Evolutionary conservation across 2,888 invertebrate species (phyloP).

Genomic region (Ptychoptera contaminata): DNA sequence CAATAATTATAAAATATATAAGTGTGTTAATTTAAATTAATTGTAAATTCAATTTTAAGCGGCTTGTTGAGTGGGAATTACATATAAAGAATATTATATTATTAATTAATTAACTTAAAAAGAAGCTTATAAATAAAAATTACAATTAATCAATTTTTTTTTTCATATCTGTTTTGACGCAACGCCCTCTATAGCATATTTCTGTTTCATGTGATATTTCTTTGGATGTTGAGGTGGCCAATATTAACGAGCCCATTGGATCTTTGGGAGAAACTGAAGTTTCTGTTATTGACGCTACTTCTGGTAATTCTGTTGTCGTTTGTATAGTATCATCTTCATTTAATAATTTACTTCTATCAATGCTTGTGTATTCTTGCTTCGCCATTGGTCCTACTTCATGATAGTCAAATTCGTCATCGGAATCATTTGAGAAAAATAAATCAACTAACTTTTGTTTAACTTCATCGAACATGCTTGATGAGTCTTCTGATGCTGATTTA

Average conservation of each 20-base stretch:
- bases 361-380: slow-evolving; percentile 26
- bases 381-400: background rate
- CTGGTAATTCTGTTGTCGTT: slow-evolving; percentile 13
- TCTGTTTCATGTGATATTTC: slow-evolving; percentile 75
- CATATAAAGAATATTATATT: slow-evolving; percentile 15
- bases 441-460: slow-evolving; percentile 27
- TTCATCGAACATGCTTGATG: slow-evolving; percentile 27
- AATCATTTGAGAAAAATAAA: slow-evolving; percentile 19
- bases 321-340: slow-evolving; percentile 3
- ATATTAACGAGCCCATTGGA: slow-evolving; percentile 29
- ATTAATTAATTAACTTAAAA: no score
- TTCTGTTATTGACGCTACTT: slow-evolving; percentile 12
- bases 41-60: no score
- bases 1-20: no score
- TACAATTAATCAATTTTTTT: slow-evolving; percentile 1
- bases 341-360: slow-evolving; percentile 12
- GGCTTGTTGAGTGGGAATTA: no score
- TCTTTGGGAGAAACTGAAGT: slow-evolving; percentile 24
- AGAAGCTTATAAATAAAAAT: slow-evolving; percentile 7
- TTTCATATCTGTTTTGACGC: slow-evolving; percentile 43
- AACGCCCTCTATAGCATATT: slow-evolving; percentile 74
- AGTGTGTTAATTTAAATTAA: no score
- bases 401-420: background rate
- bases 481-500: slow-evolving; percentile 25
- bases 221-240: slow-evolving; percentile 58